A percentile compares a stretch with the other conserved stretches of the same genome.
phyloP scores from a whole-genome alignment of 2,888 invertebrate species.

The Oscheius sp. region DNA sequence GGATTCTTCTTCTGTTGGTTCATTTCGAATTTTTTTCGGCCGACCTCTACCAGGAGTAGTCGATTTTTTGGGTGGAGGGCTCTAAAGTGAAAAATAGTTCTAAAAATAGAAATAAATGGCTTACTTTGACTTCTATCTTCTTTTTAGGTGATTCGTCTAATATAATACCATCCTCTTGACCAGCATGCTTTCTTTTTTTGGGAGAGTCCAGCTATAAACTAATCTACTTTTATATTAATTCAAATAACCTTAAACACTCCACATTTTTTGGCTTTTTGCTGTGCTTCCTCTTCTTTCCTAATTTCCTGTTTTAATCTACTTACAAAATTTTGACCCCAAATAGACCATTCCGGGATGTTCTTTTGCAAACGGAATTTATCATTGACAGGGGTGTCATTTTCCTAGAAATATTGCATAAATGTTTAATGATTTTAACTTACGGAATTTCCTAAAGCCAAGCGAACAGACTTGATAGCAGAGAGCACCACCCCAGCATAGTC shows the following conservation, averaged over 20 bases:
- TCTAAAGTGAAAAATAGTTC: not conserved
- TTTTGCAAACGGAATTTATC: constrained; percentile 37
- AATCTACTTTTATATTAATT: not conserved
- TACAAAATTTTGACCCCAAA: constrained; percentile 40
- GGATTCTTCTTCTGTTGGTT: not conserved
- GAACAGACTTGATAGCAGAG: constrained; percentile 38
- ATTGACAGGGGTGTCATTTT: not conserved
- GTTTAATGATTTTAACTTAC: not conserved
- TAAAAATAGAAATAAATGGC: not conserved
- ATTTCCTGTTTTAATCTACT: constrained; percentile 21
- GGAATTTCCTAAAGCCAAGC: constrained; percentile 59
- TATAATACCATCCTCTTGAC: too few relatives aligned
- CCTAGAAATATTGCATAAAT: constrained; percentile 16
- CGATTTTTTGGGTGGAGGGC: not conserved
- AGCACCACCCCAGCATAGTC: constrained; percentile 44
- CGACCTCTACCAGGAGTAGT: too few relatives aligned
- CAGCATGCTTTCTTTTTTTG: too few relatives aligned
- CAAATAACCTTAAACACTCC: constrained; percentile 39
- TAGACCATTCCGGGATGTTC: constrained; percentile 39
- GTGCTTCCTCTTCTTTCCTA: constrained; percentile 19
- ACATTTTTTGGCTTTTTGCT: constrained; percentile 27
- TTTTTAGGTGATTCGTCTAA: constrained; percentile 5
- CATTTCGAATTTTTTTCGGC: not conserved
- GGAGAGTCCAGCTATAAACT: too few relatives aligned
- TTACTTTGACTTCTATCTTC: too few relatives aligned